A percentile compares a stretch with the other conserved stretches of the same genome.
phyloP scores from a whole-genome alignment of 1,140 invertebrate species.

The Apis dorsata region DNA sequence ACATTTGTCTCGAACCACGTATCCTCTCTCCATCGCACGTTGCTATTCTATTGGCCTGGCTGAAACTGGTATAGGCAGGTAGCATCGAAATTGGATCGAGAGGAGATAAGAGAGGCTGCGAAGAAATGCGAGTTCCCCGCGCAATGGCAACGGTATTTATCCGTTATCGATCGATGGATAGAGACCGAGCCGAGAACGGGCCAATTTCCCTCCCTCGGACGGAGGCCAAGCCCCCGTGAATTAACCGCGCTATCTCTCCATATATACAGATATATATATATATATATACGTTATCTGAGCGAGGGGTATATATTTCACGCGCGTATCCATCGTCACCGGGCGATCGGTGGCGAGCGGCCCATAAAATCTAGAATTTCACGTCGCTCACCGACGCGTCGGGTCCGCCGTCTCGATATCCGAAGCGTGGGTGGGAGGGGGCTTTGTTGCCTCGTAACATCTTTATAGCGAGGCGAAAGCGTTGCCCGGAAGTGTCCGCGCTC shows the following conservation, averaged over 20 bases:
- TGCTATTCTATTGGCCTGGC: too few species aligned
- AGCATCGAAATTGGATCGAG: neutral
- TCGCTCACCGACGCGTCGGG: constrained; percentile 54
- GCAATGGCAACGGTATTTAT: neutral
- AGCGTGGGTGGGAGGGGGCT: constrained; percentile 53
- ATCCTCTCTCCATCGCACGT: neutral
- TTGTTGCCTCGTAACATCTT: constrained; percentile 63
- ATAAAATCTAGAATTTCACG: constrained; percentile 56
- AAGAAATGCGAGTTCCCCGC: neutral
- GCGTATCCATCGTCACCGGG: constrained; percentile 20
- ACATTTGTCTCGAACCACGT: constrained; percentile 27
- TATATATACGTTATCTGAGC: too few species aligned
- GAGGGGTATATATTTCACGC: constrained; percentile 1
- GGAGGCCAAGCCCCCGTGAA: neutral
- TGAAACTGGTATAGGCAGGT: neutral
- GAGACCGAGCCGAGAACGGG: neutral
- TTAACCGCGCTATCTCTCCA: constrained; percentile 9
- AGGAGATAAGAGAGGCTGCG: neutral
- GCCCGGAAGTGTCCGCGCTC: constrained; percentile 30
- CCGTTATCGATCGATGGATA: neutral
- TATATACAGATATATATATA: too few species aligned
- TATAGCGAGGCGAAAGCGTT: constrained; percentile 53
- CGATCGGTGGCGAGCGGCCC: constrained; percentile 12
- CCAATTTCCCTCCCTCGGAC: neutral
- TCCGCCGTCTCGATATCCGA: constrained; percentile 57